Conservation (phyloP, 2,113 vertebrate genomes). For the Psittacus erithacus region DNA sequence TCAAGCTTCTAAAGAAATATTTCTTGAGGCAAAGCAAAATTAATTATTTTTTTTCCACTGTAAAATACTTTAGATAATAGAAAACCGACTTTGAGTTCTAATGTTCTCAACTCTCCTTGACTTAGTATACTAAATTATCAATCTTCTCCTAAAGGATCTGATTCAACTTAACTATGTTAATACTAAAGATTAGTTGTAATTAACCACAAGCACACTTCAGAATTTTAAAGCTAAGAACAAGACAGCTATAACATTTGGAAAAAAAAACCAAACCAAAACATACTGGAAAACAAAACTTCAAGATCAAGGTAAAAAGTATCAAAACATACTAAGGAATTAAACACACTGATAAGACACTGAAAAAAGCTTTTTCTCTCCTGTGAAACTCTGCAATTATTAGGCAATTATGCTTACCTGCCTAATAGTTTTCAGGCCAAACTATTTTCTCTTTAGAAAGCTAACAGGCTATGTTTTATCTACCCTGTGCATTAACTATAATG, state of each 20-base stretch:
- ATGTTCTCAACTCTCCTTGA: background rate
- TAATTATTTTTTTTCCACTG: background rate
- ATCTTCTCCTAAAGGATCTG: background rate
- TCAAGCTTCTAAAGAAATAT: background rate
- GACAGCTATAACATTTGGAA: background rate
- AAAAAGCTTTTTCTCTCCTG: background rate
- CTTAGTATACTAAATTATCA: background rate
- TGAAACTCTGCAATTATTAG: background rate
- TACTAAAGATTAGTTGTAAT: background rate
- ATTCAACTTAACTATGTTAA: background rate
- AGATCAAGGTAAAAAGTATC: background rate
- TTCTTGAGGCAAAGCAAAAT: background rate
- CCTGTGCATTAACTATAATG: background rate
- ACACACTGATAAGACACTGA: background rate
- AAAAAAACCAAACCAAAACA: background rate
- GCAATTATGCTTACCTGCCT: background rate
- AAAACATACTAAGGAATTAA: background rate
- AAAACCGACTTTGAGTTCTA: background rate
- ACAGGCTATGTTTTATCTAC: background rate
- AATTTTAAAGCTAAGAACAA: background rate
- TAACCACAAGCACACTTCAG: background rate
- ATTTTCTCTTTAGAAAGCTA: background rate
- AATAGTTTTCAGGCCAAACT: background rate
- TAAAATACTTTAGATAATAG: background rate
- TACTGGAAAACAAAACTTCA: background rate